These are phyloP conservation scores for Sesia bembeciformis DNA, from an alignment of 2,888 invertebrate genomes.

Conservation along the genomic window DNA sequence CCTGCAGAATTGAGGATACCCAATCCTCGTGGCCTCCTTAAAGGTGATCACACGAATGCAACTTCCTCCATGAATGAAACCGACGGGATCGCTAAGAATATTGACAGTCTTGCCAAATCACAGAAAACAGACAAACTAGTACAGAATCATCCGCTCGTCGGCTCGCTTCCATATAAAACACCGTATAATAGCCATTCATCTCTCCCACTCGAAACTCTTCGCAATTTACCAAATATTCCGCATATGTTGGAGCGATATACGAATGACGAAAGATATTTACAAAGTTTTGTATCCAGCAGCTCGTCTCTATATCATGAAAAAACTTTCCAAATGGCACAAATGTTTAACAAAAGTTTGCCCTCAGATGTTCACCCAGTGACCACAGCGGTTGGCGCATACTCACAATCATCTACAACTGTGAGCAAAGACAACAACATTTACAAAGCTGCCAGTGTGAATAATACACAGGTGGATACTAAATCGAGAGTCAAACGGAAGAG, in stretches of 20 bases:
- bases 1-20: slow-evolving; percentile 57
- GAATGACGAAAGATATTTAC: slow-evolving; percentile 71
- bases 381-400: slow-evolving; percentile 44
- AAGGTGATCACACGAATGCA: slow-evolving; percentile 38
- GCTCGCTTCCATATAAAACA: slow-evolving; percentile 53
- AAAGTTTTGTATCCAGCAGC: slow-evolving; percentile 45
- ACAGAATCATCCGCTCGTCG: slow-evolving; percentile 51
- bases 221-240: slow-evolving; percentile 73
- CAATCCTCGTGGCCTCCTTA: slow-evolving; percentile 49
- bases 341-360: slow-evolving; percentile 67
- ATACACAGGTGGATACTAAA: slow-evolving; percentile 38
- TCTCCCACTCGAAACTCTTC: slow-evolving; percentile 65
- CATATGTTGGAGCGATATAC: slow-evolving; percentile 76
- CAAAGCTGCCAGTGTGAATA: slow-evolving; percentile 33
- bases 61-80: slow-evolving; percentile 29
- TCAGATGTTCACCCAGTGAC: slow-evolving; percentile 47
- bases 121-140: slow-evolving; percentile 53
- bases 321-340: slow-evolving; percentile 74
- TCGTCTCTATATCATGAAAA: slow-evolving; percentile 74
- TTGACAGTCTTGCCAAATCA: slow-evolving; percentile 37
- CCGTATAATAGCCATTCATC: slow-evolving; percentile 49
- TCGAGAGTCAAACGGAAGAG: slow-evolving; percentile 51
- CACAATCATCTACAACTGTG: slow-evolving; percentile 39
- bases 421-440: slow-evolving; percentile 50
- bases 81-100: slow-evolving; percentile 37